A percentile compares a stretch with the other conserved stretches of the same genome.
phyloP scores from a whole-genome alignment of 1,140 invertebrate genomes.

The Drosophila funebris region DNA sequence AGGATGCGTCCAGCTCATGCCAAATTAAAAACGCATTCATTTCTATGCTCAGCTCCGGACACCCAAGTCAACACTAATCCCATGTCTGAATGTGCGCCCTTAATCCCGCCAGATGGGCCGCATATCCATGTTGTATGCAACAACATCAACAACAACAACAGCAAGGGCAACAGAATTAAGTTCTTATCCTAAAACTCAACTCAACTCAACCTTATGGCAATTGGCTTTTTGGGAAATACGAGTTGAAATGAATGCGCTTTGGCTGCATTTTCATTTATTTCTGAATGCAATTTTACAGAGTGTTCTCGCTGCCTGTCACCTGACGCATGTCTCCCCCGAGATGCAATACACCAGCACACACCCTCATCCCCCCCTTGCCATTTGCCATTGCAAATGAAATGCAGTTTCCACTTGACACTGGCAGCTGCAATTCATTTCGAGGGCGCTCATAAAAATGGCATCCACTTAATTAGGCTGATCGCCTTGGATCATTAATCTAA shows the following conservation, averaged over 20 bases:
- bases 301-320: conserved; percentile 28
- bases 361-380: not conserved
- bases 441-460: conserved; percentile 30
- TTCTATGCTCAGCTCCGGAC: conserved; percentile 21
- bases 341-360: no score
- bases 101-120: conserved; percentile 34
- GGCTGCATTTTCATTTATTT: conserved; percentile 31
- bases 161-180: not conserved
- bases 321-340: conserved; percentile 13
- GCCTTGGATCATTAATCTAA: conserved; percentile 60
- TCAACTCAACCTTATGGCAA: conserved; percentile 11
- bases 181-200: not conserved
- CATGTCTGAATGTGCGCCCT: conserved; percentile 21
- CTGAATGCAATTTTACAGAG: conserved; percentile 55
- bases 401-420: conserved; percentile 1
- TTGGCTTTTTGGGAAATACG: conserved; percentile 4
- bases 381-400: conserved; percentile 9
- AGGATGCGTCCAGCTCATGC: conserved; percentile 65
- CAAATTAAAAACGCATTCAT: conserved; percentile 81
- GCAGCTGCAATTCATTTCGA: conserved; percentile 25
- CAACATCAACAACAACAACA: not conserved
- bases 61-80: conserved; percentile 42
- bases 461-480: conserved; percentile 39
- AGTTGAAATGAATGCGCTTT: not conserved
- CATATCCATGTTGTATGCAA: conserved; percentile 10